Evolutionary conservation across 2,888 invertebrate genomes (phyloP), one percentile per base, ranked within the genome.

Genomic region (Lomographa bimaculata): DNA sequence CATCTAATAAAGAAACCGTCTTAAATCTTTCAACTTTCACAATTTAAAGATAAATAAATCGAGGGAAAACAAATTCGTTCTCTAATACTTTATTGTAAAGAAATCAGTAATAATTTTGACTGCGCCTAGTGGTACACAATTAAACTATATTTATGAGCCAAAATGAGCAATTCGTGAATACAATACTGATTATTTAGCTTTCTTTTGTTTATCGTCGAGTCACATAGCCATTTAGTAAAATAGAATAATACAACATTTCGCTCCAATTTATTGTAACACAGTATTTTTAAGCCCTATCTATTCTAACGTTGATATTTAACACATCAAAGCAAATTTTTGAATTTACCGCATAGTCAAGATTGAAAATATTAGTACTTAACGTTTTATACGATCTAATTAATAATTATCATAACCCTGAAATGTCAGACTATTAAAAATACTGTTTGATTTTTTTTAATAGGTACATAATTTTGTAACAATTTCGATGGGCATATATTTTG

Each of bases 341-440:
- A 19, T 37, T 37, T 18, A 26, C 27, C 10, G 17, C 19, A 17
- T 25, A 35, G 3, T 28, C 24, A 12, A 28, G 32, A 43, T 25
- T 24, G 14, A 44, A 44, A 44, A 39, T 35, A 44, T 44, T 25
- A 28, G 16, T 23, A 34, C 17, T 33, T 45, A 44, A 47, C 35
- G 43, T 46, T 46, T 35, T 48, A 46, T 44, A 41, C 23, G 30
- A 29, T 44, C 44, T 44, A 47, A 36, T 41, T 32, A 36, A 39
- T 35, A 38, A 38, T 30, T 35, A 32, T 45, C 26, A 35, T 64
- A 76, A 78, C 76, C 76, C 77, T 78, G 77, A 64, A 64, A 71
- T 62, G 60, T 74, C 76, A 75, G 75, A 77, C 75, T 73, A 74
- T 72, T 35, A 60, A 56, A 59, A 62, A 64, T 54, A 49, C 60